These are phyloP conservation scores for Cyanistes caeruleus DNA, from an alignment of 2,113 vertebrate genomes.

Conservation along the genomic window DNA sequence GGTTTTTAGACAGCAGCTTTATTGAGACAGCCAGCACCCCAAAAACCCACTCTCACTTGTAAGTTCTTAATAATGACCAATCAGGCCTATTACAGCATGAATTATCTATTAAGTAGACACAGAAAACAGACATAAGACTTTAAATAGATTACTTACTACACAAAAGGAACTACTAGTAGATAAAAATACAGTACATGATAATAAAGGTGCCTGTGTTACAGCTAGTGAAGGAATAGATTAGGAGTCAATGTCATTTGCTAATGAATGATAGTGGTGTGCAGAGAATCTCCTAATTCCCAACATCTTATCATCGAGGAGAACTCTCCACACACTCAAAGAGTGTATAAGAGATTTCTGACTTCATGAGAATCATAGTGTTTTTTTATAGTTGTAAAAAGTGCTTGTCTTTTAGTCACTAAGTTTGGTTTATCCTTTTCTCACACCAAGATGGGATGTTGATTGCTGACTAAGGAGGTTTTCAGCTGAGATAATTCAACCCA, in stretches of 20 bases:
- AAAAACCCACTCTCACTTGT: background rate
- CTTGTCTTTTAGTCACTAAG: background rate
- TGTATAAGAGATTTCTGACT: background rate
- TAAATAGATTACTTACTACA: background rate
- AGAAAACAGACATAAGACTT: background rate
- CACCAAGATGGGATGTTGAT: background rate
- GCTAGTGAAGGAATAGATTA: background rate
- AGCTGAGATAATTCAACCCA: background rate
- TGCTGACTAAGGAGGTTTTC: background rate
- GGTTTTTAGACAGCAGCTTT: background rate
- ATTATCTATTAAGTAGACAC: background rate
- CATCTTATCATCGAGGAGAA: background rate
- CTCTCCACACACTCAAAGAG: background rate
- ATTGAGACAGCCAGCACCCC: background rate
- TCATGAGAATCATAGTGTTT: background rate
- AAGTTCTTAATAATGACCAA: background rate
- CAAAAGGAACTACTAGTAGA: background rate
- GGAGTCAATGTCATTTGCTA: background rate
- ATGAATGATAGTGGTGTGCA: background rate
- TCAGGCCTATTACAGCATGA: background rate
- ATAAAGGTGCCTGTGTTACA: background rate
- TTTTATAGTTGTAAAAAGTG: background rate
- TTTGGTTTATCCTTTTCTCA: background rate
- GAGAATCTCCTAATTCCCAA: background rate
- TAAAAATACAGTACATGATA: background rate